Evolutionary conservation across 2,113 vertebrate genomes (phyloP).

Genomic region (Polypterus senegalus): DNA sequence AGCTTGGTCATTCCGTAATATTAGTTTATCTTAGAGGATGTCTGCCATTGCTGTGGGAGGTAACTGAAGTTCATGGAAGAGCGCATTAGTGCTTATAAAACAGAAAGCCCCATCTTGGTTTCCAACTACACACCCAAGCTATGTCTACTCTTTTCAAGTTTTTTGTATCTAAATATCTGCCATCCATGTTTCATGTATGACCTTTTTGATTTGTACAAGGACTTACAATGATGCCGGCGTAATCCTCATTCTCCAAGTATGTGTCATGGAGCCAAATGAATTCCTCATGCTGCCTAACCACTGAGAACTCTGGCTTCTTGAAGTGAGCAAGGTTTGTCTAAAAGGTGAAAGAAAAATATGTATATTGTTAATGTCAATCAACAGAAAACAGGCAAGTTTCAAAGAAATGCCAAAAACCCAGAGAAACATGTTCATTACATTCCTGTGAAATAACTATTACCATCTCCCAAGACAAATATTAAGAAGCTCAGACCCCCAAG

Average conservation of each 20-base stretch:
- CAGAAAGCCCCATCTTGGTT: no score
- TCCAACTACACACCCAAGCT: no score
- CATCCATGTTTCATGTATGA: neutral
- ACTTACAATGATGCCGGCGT: conserved; percentile 19
- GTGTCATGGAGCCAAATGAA: conserved; percentile 26
- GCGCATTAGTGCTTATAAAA: no score
- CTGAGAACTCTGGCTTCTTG: conserved; percentile 11
- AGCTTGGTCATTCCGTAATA: no score
- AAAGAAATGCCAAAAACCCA: neutral
- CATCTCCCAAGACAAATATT: no score
- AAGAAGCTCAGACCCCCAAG: no score
- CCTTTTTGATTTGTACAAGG: neutral
- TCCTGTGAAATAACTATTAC: no score
- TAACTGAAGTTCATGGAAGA: no score
- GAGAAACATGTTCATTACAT: neutral
- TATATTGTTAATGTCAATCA: neutral
- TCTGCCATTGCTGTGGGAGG: no score
- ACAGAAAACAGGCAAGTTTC: neutral
- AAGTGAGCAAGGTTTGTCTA: conserved; percentile 24
- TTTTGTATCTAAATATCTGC: neutral
- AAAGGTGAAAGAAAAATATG: neutral
- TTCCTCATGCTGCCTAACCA: conserved; percentile 16
- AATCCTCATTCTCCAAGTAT: conserved; percentile 22
- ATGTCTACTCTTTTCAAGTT: no score
- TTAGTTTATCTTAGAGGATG: no score